Evolutionary conservation across 1,140 invertebrate genomes (phyloP).

Genomic region (Metaphire vulgaris): DNA sequence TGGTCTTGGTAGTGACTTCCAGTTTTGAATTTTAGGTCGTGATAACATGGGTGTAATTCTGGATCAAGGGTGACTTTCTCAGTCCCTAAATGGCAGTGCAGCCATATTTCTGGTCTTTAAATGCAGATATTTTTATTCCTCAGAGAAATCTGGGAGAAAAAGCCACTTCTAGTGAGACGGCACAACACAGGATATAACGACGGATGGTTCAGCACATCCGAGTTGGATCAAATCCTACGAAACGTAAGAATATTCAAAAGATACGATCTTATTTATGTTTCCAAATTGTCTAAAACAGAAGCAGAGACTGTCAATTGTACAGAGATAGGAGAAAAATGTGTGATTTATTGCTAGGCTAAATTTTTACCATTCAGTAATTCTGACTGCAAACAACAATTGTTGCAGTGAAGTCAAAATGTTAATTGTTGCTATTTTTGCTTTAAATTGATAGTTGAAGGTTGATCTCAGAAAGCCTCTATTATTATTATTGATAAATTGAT

Average conservation of each 20-base stretch:
- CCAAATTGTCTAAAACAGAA: not conserved
- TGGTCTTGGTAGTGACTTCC: too few species aligned
- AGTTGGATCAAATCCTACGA: constrained; percentile 71
- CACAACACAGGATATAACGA: constrained; percentile 63
- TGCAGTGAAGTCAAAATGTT: too few species aligned
- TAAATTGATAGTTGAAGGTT: too few species aligned
- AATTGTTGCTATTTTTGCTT: too few species aligned
- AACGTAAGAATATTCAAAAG: constrained; percentile 39
- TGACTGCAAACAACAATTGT: not conserved
- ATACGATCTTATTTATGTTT: not conserved
- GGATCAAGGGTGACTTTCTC: too few species aligned
- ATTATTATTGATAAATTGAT: not conserved
- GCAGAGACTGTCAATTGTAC: not conserved
- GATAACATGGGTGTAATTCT: too few species aligned
- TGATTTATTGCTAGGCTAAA: not conserved
- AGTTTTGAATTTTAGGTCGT: too few species aligned
- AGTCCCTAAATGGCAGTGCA: too few species aligned
- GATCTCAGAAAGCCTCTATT: too few species aligned
- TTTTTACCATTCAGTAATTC: not conserved
- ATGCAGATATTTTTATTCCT: too few species aligned
- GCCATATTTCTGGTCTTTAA: too few species aligned
- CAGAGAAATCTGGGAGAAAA: constrained; percentile 67
- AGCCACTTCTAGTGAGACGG: constrained; percentile 67
- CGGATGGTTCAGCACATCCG: constrained; percentile 65
- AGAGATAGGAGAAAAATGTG: not conserved